Evolutionary conservation across 2,797 vertebrate species (phyloP).

Genomic region (Enoplosus armatus): DNA sequence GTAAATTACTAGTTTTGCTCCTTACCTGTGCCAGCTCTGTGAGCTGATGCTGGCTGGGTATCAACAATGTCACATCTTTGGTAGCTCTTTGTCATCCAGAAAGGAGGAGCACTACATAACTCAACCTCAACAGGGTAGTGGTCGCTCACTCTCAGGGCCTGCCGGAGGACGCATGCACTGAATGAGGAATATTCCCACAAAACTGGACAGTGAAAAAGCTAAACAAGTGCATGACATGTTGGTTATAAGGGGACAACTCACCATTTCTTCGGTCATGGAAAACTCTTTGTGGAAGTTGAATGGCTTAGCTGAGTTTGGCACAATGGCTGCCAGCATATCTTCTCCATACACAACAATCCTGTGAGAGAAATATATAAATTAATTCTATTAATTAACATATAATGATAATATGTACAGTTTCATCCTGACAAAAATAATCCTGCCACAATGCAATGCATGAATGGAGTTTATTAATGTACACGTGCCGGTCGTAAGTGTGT

Average conservation of each 20-base stretch:
- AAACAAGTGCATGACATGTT: background rate
- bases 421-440: background rate
- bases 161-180: background rate
- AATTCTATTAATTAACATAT: background rate
- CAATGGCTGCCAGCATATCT: conserved; percentile 66
- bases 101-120: conserved; percentile 31
- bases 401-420: background rate
- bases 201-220: background rate
- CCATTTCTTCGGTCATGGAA: conserved; percentile 68
- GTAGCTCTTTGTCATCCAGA: background rate
- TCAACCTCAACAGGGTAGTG: conserved; percentile 78
- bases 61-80: background rate
- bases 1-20: conserved; percentile 22
- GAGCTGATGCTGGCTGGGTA: background rate
- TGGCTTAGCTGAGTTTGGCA: conserved; percentile 77
- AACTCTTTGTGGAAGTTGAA: conserved; percentile 80
- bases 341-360: conserved; percentile 83
- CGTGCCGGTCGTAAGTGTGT: conserved; percentile 81
- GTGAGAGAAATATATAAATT: background rate
- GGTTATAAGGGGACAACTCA: conserved; percentile 8
- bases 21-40: conserved; percentile 50
- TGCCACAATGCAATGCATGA: background rate
- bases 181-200: conserved; percentile 1
- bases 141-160: conserved; percentile 76
- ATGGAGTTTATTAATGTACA: background rate